Base-by-base conservation (phyloP, 2,888 invertebrate species). In the Serrognathus titanus region DNA sequence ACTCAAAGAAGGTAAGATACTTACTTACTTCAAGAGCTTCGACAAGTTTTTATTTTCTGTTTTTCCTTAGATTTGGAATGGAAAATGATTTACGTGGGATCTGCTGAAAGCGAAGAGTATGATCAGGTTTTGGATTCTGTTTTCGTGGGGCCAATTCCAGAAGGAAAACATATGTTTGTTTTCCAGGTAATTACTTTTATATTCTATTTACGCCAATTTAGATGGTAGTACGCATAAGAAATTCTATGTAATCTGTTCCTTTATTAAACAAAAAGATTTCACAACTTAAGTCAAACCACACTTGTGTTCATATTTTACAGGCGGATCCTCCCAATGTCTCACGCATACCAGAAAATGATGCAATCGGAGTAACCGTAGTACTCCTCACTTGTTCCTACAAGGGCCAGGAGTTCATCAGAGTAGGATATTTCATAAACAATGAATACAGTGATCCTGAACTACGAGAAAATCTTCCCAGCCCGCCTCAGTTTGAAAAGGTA, bases 1-100 rank as follows among this genome's bases (percentile, higher is more conserved):
- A 77, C 80, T 99, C 1, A 94, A 94, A 74, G 92, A 94, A 82
- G 90, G 90, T 89, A 80, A 72, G 16, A n/a, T n/a, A n/a, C n/a
- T n/a, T n/a, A n/a, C n/a, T 49, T 12, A 7, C 39, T 11, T 12
- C 39, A 7, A 11, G 4, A 3, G 39, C 39, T 11, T 12, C 3
- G 7, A 39, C 39, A 39, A 39, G 12, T 39, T 39, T 11, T 39
- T 11, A 5, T 11, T 16, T 16, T 43, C 43, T 31, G 24, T 60
- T 57, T 37, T 49, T 57, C 64, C 79, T 71, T 80, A 88, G 99
- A 99, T 83, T 80, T 99, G 59, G 99, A 99, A 82, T 99, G 99
- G 98, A 97, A 97, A 79, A 95, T 99, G 86, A 97, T 99, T 58
- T 99, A 99, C 79, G 99, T 99, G 2, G 98, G 98, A 8, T 97